Base-by-base conservation (phyloP, 2,888 invertebrate genomes). In the Labia minor region DNA sequence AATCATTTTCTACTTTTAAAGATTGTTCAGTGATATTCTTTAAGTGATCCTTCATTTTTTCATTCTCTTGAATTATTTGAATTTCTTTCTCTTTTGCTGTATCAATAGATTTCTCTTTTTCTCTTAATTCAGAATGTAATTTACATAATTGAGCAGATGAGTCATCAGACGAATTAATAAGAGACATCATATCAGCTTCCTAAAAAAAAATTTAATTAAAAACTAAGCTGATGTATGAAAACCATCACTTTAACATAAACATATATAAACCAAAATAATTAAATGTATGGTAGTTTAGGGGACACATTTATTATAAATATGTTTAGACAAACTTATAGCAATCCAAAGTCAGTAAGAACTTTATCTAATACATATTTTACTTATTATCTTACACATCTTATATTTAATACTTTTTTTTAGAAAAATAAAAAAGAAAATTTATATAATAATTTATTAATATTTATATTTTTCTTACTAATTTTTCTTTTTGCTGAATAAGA, bases 91-190 rank as follows among this genome's bases (percentile, higher is more conserved):
- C 70, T 37, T 72, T 72, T 1, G 72, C 68, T 66, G 73, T 73
- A 19, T 77, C 77, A 1, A 78, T 68, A 67, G 78, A 77, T 63
- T 75, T 77, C 68, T 85, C 85, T 62, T 84, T 82, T 18, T 79
- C 79, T 72, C 82, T 80, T 0, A 85, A 74, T 71, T 83, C 81
- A 70, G 82, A 81, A 1, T 81, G 81, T 37, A 85, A 75, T 71
- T 82, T 80, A 67, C 79, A 77, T 65, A 85, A 79, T 72, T 86
- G 82, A 68, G 81, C 82, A 71, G 81, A 83, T 0, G 85, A 85
- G 74, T 86, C 82, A 16, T 81, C 82, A 0, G 84, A 80, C 69
- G 83, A 81, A 62, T 81, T 83, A 65, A 83, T 83, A 49, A 86
- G 74, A 73, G 80, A 81, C 65, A 82, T 77, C 69, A 87, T 81